Evolutionary conservation across 2,797 vertebrate genomes (phyloP).

Genomic region (Tinamus major): DNA sequence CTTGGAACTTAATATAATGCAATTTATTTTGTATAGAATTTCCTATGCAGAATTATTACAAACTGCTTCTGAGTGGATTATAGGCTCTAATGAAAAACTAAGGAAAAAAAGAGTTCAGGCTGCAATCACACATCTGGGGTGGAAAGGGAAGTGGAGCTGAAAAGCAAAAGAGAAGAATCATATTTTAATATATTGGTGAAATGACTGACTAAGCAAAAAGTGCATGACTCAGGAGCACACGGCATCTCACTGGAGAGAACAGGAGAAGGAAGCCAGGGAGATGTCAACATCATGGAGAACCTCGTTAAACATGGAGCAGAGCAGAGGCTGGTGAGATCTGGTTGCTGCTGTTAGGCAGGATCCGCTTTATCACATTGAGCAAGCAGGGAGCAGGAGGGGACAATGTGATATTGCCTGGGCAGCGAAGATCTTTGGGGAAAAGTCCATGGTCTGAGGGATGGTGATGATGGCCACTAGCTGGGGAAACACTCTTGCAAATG

Average conservation of each 20-base stretch:
- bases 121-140: not conserved
- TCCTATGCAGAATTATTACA: not conserved
- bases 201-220: not conserved
- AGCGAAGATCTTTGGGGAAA: not conserved
- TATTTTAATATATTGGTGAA: not conserved
- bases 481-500: not conserved
- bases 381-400: not conserved
- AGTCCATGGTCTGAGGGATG: not conserved
- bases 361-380: fast-evolving
- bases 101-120: not conserved
- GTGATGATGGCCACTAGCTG: not conserved
- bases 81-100: conserved; percentile 9
- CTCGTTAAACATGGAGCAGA: not conserved
- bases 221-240: not conserved
- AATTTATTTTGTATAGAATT: not conserved
- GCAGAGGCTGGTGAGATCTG: not conserved
- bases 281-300: not conserved
- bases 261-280: not conserved
- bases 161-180: fast-evolving
- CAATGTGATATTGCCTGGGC: fast-evolving
- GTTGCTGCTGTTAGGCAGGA: not conserved
- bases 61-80: not conserved
- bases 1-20: fast-evolving
- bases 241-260: not conserved
- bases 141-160: not conserved